Conservation (phyloP, 1,140 invertebrate genomes). For the Stenopsyche tienmushanensis region DNA sequence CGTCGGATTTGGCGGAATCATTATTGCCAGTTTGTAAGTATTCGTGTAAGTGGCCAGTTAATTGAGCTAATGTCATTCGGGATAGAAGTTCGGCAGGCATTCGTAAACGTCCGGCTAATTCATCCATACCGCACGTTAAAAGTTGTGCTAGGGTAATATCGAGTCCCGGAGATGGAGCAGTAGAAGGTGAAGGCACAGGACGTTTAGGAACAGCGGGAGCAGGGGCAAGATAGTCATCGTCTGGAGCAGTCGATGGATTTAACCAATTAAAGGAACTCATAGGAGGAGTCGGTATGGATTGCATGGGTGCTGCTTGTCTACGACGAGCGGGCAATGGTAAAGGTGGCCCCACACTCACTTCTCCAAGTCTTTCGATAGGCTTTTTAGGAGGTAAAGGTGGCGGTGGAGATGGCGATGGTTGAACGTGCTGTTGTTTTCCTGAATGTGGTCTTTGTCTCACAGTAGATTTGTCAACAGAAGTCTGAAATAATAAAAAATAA, state of each 20-base stretch:
- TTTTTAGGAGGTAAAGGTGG: slow-evolving; percentile 86
- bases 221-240: slow-evolving; percentile 67
- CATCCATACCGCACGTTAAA: slow-evolving; percentile 75
- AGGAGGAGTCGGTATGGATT: slow-evolving; percentile 43
- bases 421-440: slow-evolving; percentile 57
- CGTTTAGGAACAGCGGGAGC: slow-evolving; percentile 51
- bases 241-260: slow-evolving; percentile 49
- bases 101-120: slow-evolving; percentile 71
- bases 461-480: slow-evolving; percentile 40
- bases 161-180: slow-evolving; percentile 46
- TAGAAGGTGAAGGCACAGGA: slow-evolving; percentile 32
- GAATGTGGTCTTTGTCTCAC: slow-evolving; percentile 49
- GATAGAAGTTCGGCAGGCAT: slow-evolving; percentile 77
- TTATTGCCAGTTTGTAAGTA: slow-evolving; percentile 58
- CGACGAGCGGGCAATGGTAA: slow-evolving; percentile 64
- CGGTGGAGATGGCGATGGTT: slow-evolving; percentile 64
- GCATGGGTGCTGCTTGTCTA: slow-evolving; percentile 54
- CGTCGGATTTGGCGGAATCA: slow-evolving; percentile 16
- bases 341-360: slow-evolving; percentile 57
- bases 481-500: slow-evolving; percentile 21
- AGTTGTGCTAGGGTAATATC: slow-evolving; percentile 81
- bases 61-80: slow-evolving; percentile 79
- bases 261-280: slow-evolving; percentile 46
- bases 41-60: slow-evolving; percentile 74
- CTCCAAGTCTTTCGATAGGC: slow-evolving; percentile 48